A percentile compares a stretch with the other conserved stretches of the same genome.
phyloP scores from a whole-genome alignment of 2,113 vertebrate genomes.

The Eretmochelys imbricata region DNA sequence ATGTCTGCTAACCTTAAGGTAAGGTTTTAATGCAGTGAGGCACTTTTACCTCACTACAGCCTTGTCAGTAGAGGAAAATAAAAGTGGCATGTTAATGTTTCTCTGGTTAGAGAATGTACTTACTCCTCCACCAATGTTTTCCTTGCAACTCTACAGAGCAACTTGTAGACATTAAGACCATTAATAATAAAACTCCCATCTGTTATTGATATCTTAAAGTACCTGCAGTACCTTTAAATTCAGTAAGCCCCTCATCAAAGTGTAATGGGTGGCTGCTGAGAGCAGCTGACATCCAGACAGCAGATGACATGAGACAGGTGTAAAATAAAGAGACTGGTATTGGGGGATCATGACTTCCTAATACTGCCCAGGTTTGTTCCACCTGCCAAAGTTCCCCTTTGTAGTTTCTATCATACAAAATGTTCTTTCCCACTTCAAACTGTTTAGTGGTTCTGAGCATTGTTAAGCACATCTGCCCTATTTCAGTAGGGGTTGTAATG shows the following conservation, averaged over 20 bases:
- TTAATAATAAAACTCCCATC: conserved; percentile 21
- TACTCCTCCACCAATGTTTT: conserved; percentile 6
- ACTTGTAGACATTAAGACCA: not conserved
- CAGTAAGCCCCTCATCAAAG: conserved; percentile 2
- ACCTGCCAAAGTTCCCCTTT: conserved; percentile 17
- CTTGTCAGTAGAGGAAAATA: conserved; percentile 53
- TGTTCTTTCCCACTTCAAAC: not conserved
- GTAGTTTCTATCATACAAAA: not conserved
- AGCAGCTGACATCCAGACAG: conserved; percentile 3
- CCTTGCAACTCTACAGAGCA: not conserved
- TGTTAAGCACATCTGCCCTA: not conserved
- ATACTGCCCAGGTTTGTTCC: not conserved
- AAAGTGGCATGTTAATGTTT: conserved; percentile 26
- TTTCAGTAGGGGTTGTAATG: not conserved
- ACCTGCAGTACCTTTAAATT: not conserved
- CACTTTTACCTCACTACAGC: conserved; percentile 14
- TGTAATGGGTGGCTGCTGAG: not conserved
- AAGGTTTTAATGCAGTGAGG: not conserved
- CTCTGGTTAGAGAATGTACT: conserved; percentile 22
- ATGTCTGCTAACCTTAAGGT: conserved; percentile 2
- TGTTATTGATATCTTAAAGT: conserved; percentile 32
- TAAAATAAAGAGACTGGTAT: conserved; percentile 11
- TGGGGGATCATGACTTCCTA: not conserved
- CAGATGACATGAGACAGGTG: not conserved
- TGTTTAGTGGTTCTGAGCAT: not conserved